phyloP scores from a whole-genome alignment of 2,797 vertebrate genomes.

The Calcarius lapponicus region DNA sequence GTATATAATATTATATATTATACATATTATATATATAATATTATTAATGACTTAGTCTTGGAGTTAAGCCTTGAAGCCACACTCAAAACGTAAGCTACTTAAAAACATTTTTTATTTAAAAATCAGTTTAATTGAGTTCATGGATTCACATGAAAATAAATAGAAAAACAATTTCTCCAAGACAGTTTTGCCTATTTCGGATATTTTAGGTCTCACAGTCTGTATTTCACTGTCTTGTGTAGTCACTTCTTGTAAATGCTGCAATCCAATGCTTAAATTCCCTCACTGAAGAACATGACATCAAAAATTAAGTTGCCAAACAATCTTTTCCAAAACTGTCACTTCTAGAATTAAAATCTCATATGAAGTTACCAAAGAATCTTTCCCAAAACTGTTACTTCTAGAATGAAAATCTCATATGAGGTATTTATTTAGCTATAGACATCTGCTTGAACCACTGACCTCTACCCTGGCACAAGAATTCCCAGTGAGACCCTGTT shows the following conservation, averaged over 20 bases:
- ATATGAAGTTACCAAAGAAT: not conserved
- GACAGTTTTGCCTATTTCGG: not conserved
- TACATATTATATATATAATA: not conserved
- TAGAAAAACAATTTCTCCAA: not conserved
- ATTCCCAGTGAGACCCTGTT: not conserved
- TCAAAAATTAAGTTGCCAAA: not conserved
- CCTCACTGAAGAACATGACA: not conserved
- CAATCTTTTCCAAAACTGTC: not conserved
- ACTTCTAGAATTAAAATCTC: not conserved
- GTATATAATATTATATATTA: not conserved
- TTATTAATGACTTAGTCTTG: not conserved
- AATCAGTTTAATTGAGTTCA: not conserved
- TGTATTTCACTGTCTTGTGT: not conserved
- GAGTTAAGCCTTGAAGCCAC: not conserved
- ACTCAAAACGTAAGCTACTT: not conserved
- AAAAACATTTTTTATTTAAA: not conserved
- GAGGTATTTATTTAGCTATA: not conserved
- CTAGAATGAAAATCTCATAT: not conserved
- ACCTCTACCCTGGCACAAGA: not conserved
- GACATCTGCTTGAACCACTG: not conserved
- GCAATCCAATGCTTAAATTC: not conserved
- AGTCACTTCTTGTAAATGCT: not conserved
- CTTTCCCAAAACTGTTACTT: not conserved
- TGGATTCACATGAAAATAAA: not conserved
- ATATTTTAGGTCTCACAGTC: not conserved